Evolutionary conservation across 2,113 vertebrate species (phyloP).

Genomic region (Eudorcas thomsonii): DNA sequence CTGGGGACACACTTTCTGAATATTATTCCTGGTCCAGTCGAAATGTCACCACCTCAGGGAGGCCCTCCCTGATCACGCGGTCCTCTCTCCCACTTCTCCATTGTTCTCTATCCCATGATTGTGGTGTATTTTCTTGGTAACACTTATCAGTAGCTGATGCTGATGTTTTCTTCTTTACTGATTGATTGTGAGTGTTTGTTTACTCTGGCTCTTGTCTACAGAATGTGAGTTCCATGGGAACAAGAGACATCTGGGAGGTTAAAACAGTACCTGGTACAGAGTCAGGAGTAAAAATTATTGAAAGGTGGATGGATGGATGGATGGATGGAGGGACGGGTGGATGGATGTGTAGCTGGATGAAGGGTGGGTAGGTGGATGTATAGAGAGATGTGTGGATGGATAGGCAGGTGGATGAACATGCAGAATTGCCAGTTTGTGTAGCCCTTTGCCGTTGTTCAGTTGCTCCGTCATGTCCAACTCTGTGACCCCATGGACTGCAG

Average conservation of each 20-base stretch:
- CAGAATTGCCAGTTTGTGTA: not conserved
- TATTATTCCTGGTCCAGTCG: not conserved
- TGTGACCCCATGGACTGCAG: not conserved
- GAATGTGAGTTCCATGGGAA: not conserved
- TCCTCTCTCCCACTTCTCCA: too few relatives aligned
- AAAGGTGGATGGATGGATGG: not conserved
- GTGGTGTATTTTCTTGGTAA: not conserved
- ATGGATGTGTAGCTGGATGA: not conserved
- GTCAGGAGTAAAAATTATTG: not conserved
- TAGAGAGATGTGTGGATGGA: not conserved
- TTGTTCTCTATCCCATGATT: fast-evolving
- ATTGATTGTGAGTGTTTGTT: not conserved
- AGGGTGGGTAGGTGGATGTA: too few relatives aligned
- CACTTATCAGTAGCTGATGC: not conserved
- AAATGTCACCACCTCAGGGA: not conserved
- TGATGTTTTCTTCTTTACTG: not conserved
- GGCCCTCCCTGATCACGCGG: not conserved
- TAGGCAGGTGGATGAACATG: not conserved
- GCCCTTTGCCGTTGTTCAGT: not conserved
- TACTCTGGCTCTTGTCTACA: not conserved
- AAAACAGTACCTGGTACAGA: not conserved
- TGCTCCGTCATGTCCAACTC: not conserved
- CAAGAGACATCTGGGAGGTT: not conserved
- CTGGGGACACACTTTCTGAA: not conserved
- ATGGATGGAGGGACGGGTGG: too few relatives aligned